Evolutionary conservation across 2,797 vertebrate species (phyloP).

Genomic region (Centropyge bicolor): DNA sequence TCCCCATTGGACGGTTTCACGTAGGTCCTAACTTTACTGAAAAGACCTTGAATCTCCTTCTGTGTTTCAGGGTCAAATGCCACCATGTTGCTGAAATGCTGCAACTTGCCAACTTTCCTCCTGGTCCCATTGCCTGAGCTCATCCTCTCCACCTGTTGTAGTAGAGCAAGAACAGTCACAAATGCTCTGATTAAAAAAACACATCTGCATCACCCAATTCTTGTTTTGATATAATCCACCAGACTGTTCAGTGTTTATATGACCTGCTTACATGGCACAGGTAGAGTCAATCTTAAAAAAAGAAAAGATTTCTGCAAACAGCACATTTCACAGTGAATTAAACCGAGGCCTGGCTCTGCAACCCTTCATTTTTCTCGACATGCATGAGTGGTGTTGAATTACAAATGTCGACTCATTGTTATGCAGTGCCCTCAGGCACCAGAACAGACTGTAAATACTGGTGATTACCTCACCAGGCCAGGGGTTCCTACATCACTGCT

Average conservation of each 20-base stretch:
- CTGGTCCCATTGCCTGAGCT: conserved; percentile 68
- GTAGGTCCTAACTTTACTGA: conserved; percentile 90
- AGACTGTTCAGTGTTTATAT: conserved; percentile 10
- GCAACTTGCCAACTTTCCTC: conserved; percentile 69
- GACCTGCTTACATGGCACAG: conserved; percentile 32
- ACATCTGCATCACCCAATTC: conserved; percentile 8
- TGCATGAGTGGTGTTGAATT: conserved; percentile 58
- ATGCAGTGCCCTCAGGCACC: conserved; percentile 37
- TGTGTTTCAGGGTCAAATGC: conserved; percentile 81
- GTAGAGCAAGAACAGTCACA: conserved; percentile 17
- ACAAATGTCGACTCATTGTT: conserved; percentile 49
- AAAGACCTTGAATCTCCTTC: conserved; percentile 87
- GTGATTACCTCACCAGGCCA: conserved; percentile 21
- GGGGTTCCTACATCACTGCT: conserved; percentile 24
- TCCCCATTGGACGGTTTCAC: conserved; percentile 81
- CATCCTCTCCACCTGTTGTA: conserved; percentile 77
- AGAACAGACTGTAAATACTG: conserved; percentile 43
- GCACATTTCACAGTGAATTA: conserved; percentile 48
- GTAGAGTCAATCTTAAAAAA: conserved; percentile 25
- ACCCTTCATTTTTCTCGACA: conserved; percentile 43
- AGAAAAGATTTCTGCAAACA: conserved; percentile 18
- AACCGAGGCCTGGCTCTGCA: conserved; percentile 7
- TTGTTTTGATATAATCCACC: conserved; percentile 29
- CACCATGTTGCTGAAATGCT: conserved; percentile 48
- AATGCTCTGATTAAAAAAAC: conserved; percentile 8